These are phyloP conservation scores for Brachionus rotundiformis DNA, from an alignment of 1,140 invertebrate genomes.

Conservation along the genomic window DNA sequence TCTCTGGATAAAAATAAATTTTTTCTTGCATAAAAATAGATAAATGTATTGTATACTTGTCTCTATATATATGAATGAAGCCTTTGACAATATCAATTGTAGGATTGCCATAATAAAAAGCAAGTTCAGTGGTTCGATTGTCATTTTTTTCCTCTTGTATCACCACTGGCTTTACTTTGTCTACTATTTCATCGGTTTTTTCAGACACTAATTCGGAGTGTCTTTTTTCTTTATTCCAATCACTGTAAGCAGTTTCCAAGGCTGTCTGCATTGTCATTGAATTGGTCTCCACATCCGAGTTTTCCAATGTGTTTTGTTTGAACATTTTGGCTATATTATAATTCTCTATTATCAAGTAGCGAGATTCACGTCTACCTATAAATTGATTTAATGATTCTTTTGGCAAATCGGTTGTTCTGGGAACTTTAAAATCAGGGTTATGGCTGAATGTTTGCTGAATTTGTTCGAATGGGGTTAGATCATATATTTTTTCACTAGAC, in stretches of 20 bases:
- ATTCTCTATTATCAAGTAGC: conserved; percentile 3
- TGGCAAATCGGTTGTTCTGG: neutral
- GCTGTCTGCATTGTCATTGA: conserved; percentile 51
- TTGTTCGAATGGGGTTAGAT: neutral
- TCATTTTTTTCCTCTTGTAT: conserved; percentile 54
- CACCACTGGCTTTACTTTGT: conserved; percentile 53
- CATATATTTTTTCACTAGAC: neutral
- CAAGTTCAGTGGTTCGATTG: conserved; percentile 55
- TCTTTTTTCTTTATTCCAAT: conserved; percentile 48
- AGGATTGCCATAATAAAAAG: conserved; percentile 91
- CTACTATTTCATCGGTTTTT: neutral
- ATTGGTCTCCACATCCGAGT: neutral
- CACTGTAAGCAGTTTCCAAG: conserved; percentile 42
- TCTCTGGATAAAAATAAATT: conserved; percentile 39
- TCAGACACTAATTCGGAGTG: neutral
- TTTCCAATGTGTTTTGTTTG: neutral
- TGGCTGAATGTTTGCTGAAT: neutral
- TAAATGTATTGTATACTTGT: conserved; percentile 68
- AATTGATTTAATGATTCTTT: neutral
- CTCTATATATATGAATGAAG: conserved; percentile 91
- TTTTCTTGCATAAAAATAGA: neutral
- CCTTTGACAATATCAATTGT: conserved; percentile 94
- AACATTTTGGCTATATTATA: conserved; percentile 24
- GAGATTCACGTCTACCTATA: conserved; percentile 16
- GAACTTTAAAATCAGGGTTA: neutral